These are phyloP conservation scores for Aphodius granarius DNA, from an alignment of 2,888 invertebrate genomes.

Conservation along the genomic window DNA sequence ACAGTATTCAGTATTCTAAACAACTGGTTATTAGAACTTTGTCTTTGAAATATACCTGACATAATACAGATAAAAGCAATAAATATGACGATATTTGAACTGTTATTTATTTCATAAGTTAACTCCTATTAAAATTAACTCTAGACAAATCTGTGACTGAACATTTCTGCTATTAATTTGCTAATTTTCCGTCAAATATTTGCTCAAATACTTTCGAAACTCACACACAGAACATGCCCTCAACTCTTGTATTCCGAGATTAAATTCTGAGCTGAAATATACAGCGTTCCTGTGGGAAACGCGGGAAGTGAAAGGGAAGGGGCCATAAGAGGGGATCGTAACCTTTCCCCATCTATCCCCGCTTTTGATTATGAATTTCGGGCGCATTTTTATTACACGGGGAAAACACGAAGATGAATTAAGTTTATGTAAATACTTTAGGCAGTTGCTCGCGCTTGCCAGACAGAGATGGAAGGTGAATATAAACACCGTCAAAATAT, in stretches of 20 bases:
- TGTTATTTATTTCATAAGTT: no score
- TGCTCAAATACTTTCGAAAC: neutral
- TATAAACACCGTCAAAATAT: neutral
- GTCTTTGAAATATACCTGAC: no score
- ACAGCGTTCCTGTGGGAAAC: no score
- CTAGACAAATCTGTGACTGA: neutral
- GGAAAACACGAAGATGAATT: neutral
- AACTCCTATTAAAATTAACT: no score
- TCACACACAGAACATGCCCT: neutral
- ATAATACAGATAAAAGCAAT: no score
- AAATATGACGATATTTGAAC: no score
- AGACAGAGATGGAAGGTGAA: neutral
- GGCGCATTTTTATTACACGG: neutral
- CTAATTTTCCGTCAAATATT: neutral
- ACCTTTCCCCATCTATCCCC: neutral
- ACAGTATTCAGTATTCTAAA: no score
- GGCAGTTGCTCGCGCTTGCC: neutral
- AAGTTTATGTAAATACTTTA: neutral
- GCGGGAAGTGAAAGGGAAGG: neutral
- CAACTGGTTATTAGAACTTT: no score
- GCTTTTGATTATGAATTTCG: neutral
- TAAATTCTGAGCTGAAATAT: neutral
- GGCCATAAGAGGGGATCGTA: no score
- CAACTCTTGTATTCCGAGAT: neutral
- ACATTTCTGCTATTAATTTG: neutral